A percentile compares a stretch with the other conserved stretches of the same genome.
Evolutionary conservation across 2,797 vertebrate genomes (phyloP).

Genomic region (Sebastes taczanowskii): DNA sequence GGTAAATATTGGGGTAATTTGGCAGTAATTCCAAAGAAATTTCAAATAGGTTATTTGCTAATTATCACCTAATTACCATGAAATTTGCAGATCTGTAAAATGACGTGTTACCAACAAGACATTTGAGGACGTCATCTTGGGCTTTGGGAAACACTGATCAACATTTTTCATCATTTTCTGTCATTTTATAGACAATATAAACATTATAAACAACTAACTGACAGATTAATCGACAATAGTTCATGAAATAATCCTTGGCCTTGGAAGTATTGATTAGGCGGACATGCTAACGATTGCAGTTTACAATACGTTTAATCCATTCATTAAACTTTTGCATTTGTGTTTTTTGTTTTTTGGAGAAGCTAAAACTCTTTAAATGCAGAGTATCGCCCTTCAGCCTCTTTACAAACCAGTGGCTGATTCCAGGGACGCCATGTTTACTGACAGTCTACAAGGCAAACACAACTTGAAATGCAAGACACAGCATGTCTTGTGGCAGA

Average conservation of each 20-base stretch:
- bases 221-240: too few relatives aligned
- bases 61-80: too few relatives aligned
- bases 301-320: neutral
- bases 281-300: neutral
- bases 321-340: neutral
- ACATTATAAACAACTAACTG: too few relatives aligned
- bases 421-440: slow-evolving; percentile 1
- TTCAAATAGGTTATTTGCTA: too few relatives aligned
- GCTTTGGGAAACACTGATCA: too few relatives aligned
- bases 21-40: too few relatives aligned
- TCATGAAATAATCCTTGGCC: neutral
- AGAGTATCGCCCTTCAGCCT: neutral
- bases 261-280: neutral
- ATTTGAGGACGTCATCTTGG: accelerated
- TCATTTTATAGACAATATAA: too few relatives aligned
- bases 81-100: accelerated
- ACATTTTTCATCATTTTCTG: accelerated
- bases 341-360: neutral
- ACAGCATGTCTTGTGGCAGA: neutral
- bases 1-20: accelerated
- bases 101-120: too few relatives aligned
- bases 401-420: neutral
- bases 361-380: neutral
- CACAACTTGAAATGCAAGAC: neutral
- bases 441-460: slow-evolving; percentile 1